Percentiles rank a stretch among this genome's conserved stretches.
Conservation (phyloP, 2,888 invertebrate species). For the Escarpia spicata region DNA sequence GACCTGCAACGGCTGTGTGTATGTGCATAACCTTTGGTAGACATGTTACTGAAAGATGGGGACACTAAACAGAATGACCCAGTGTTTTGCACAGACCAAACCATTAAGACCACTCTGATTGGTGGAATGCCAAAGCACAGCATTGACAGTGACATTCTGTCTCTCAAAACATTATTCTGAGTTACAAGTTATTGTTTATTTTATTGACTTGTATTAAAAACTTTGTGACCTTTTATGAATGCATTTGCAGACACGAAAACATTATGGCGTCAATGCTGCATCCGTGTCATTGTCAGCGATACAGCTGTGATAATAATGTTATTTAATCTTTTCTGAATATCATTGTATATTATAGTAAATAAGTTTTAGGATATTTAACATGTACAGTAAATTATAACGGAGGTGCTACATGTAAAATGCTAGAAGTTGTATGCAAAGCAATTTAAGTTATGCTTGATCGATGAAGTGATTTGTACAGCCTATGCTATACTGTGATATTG, state of each 20-base stretch:
- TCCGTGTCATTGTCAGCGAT: not conserved
- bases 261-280: not conserved
- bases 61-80: not conserved
- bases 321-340: not conserved
- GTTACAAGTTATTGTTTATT: not conserved
- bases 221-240: not conserved
- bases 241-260: not conserved
- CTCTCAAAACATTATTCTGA: not conserved
- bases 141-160: not conserved
- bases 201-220: not conserved
- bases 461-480: not conserved
- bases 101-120: not conserved
- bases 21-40: not conserved
- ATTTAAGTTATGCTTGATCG: not conserved
- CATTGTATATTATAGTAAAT: not conserved
- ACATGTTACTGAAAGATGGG: not conserved
- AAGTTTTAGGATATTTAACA: not conserved
- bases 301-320: not conserved
- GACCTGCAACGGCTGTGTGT: not conserved
- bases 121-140: not conserved
- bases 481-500: not conserved
- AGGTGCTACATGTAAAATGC: not conserved
- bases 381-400: not conserved
- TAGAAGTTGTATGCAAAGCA: not conserved
- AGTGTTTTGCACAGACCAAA: not conserved